Evolutionary conservation across 2,888 invertebrate species (phyloP), one percentile per base, ranked within the genome.

Genomic region (Ypsolopha scabrella): DNA sequence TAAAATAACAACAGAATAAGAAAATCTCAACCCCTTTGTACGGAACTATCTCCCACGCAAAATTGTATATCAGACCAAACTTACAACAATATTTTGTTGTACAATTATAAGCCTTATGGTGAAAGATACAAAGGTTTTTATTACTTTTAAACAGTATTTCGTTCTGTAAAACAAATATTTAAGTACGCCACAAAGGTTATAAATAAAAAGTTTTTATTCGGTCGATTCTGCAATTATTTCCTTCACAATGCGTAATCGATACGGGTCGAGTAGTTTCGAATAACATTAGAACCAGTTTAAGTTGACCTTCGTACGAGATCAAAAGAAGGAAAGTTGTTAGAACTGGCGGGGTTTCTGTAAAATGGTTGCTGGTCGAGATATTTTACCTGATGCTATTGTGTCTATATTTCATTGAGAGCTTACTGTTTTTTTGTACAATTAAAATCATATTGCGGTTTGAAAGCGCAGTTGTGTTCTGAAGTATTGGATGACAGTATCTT

Each of bases 221-320:
- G 60, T 69, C 67, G 67, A 72, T 69, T 72, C 70, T 59, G 69
- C 70, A 74, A 70, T 73, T 66, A 70, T 67, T 67, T 61, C 63
- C 62, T 24, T 55, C 65, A 78, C 78, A 82, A 79, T 74, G 54
- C 63, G 82, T 81, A 81, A 82, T 81, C 70, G 82, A 81, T 81
- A 81, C 70, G 68, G 69, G 65, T 68, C 66, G 67, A 70, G 62
- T 67, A 77, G 76, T 75, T 75, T 76, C 69, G 61, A 72, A 75
- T 75, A 65, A 68, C 71, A 53, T 24, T 7, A 33, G 8, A 33
- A 48, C 50, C 39, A 50, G 6, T 43, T 44, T 8, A 50, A 24
- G 7, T 1, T 9, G 51, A 51, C 11, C 51, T 41, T n/a, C 10
- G 4, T n/a, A n/a, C n/a, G n/a, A n/a, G n/a, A n/a, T n/a, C n/a